Conservation (phyloP, 1,140 invertebrate species). For the Pachyrhynchus sulphureomaculatus region DNA sequence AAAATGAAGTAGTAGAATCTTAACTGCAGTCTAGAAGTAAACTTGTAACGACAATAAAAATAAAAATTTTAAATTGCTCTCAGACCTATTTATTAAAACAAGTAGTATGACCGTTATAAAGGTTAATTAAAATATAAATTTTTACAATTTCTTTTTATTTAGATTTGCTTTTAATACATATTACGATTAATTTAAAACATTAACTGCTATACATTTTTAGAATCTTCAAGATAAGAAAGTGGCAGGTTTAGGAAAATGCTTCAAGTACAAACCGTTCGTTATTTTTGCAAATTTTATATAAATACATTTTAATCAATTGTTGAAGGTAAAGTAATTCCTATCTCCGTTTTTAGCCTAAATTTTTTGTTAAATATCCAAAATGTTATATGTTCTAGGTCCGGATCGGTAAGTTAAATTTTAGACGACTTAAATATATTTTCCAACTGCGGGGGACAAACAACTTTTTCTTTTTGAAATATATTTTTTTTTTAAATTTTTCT, state of each 20-base stretch:
- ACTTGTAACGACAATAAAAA: too few relatives aligned
- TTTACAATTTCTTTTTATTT: too few relatives aligned
- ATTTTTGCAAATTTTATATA: constrained; percentile 53
- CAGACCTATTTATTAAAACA: too few relatives aligned
- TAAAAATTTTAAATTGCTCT: too few relatives aligned
- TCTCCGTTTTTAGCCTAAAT: constrained; percentile 44
- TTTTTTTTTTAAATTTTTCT: too few relatives aligned
- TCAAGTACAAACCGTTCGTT: constrained; percentile 52
- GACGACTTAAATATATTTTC: background rate
- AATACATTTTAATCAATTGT: constrained; percentile 49
- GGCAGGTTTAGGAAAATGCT: constrained; percentile 50
- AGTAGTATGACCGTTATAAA: too few relatives aligned
- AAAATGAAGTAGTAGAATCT: too few relatives aligned
- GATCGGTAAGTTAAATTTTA: constrained; percentile 16
- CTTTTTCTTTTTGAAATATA: background rate
- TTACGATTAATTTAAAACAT: too few relatives aligned
- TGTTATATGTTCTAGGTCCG: constrained; percentile 10
- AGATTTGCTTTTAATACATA: too few relatives aligned
- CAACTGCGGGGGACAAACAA: background rate
- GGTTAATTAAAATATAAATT: too few relatives aligned
- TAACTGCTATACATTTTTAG: background rate
- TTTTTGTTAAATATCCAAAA: constrained; percentile 22
- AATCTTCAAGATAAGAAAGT: constrained; percentile 33
- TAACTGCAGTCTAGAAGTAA: too few relatives aligned
- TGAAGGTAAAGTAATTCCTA: constrained; percentile 50